Conservation (phyloP, 2,113 vertebrate genomes). For the Candoia aspera region DNA sequence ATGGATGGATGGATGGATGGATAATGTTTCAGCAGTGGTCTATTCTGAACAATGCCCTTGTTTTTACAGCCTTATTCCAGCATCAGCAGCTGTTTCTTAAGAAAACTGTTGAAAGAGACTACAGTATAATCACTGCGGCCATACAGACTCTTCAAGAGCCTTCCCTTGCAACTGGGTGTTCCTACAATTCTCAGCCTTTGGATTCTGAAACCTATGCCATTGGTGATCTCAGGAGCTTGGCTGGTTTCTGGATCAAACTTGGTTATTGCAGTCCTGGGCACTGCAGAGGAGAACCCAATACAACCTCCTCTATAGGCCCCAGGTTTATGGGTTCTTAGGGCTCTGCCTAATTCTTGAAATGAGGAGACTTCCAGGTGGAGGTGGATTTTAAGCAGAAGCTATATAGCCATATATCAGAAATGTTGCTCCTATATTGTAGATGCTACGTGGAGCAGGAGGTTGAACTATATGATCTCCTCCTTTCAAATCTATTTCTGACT, state of each 20-base stretch:
- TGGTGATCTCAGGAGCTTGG: not conserved
- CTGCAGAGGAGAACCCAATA: not conserved
- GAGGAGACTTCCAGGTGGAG: not conserved
- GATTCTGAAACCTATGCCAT: not conserved
- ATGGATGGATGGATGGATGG: too few species aligned
- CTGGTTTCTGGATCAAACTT: not conserved
- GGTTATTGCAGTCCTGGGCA: not conserved
- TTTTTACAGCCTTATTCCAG: not conserved
- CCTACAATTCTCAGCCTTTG: not conserved
- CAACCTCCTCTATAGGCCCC: not conserved
- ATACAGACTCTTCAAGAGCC: not conserved
- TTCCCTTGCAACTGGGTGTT: not conserved
- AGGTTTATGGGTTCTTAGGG: not conserved
- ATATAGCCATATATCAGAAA: not conserved
- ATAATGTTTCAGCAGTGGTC: not conserved
- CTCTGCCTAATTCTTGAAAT: not conserved
- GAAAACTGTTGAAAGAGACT: not conserved
- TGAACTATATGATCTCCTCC: not conserved
- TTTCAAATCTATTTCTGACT: not conserved
- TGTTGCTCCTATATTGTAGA: not conserved
- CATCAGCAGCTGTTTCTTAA: not conserved
- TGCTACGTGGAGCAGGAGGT: not conserved
- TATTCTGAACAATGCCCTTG: not conserved
- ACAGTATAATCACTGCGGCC: not conserved
- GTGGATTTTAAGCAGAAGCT: not conserved